Evolutionary conservation across 2,888 invertebrate genomes (phyloP).

Genomic region (Netelia fuscicornis): DNA sequence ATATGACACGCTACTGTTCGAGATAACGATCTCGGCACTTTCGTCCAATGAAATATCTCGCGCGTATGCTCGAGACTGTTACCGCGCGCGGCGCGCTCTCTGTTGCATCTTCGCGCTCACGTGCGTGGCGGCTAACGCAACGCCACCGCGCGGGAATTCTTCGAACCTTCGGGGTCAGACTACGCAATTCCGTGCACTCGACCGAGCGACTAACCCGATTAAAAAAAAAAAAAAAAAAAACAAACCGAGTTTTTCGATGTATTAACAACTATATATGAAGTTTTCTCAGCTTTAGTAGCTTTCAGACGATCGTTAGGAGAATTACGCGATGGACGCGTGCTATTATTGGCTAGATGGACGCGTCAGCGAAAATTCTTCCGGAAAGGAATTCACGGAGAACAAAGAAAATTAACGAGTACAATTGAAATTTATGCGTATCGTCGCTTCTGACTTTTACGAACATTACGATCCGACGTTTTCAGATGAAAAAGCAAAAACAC

Average conservation of each 20-base stretch:
- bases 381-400: not conserved
- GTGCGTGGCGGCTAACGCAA: slow-evolving; percentile 25
- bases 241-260: slow-evolving; percentile 29
- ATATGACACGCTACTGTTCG: slow-evolving; percentile 22
- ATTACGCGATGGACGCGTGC: not conserved
- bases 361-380: not conserved
- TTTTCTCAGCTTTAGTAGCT: not conserved
- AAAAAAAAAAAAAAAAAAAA: slow-evolving; percentile 46
- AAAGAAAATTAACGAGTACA: not conserved
- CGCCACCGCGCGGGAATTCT: slow-evolving; percentile 40
- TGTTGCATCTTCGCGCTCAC: slow-evolving; percentile 33
- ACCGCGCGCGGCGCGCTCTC: slow-evolving; percentile 43
- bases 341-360: not conserved
- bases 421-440: not conserved
- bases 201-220: slow-evolving; percentile 50
- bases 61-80: slow-evolving; percentile 51
- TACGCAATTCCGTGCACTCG: slow-evolving; percentile 39
- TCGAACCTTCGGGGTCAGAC: slow-evolving; percentile 45
- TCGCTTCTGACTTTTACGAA: not conserved
- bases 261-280: slow-evolving; percentile 27
- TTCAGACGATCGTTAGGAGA: not conserved
- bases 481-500: too few species aligned
- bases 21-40: slow-evolving; percentile 66
- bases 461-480: not conserved
- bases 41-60: slow-evolving; percentile 70